Conservation (phyloP, 2,113 vertebrate genomes). For the Misgurnus mizolepis region DNA sequence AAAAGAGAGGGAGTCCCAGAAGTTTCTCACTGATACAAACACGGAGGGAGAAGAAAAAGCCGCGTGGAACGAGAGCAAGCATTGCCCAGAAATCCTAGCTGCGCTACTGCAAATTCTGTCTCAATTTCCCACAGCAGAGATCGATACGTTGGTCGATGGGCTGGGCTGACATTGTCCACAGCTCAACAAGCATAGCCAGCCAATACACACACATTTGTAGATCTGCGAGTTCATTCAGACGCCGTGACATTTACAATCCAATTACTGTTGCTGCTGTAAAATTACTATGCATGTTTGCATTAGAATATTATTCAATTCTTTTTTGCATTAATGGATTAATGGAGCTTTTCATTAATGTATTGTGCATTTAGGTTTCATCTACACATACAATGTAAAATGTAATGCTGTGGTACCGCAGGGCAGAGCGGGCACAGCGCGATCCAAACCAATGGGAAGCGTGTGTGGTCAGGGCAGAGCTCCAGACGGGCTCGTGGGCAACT, state of each 20-base stretch:
- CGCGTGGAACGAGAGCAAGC: conserved; percentile 58
- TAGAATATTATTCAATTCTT: background rate
- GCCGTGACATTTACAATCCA: conserved; percentile 38
- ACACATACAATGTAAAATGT: background rate
- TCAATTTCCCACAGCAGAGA: conserved; percentile 71
- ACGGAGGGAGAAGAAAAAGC: conserved; percentile 45
- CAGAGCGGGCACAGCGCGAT: conserved; percentile 11
- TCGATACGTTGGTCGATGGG: conserved; percentile 81
- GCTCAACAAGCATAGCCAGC: conserved; percentile 74
- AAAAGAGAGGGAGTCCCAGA: conserved; percentile 34
- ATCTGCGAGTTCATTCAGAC: conserved; percentile 51
- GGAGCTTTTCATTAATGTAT: background rate
- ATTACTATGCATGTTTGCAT: conserved; percentile 1
- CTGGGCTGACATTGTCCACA: conserved; percentile 79
- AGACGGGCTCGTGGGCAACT: conserved; percentile 46
- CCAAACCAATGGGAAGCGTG: conserved; percentile 15
- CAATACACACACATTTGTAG: conserved; percentile 42
- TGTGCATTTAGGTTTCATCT: background rate
- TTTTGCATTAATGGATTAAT: background rate
- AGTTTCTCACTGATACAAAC: conserved; percentile 19
- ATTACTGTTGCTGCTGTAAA: conserved; percentile 31
- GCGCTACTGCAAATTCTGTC: conserved; percentile 72
- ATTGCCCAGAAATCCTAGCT: conserved; percentile 75
- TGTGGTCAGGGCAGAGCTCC: conserved; percentile 57
- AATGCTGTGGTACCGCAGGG: background rate